Conservation (phyloP, 1,140 invertebrate species). For the Drosophila parvula region DNA sequence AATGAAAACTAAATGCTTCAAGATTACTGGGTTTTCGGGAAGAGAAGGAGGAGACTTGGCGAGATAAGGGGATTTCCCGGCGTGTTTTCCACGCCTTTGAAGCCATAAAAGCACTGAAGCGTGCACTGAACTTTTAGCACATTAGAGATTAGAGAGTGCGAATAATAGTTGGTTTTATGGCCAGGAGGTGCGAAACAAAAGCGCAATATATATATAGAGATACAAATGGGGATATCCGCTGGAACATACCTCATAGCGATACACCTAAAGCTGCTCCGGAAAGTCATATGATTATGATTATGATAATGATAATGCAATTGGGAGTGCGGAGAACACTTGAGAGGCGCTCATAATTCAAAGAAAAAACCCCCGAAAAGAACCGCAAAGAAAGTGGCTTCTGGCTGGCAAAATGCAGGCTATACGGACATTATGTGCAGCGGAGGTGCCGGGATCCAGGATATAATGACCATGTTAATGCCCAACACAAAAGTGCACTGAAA, state of each 20-base stretch:
- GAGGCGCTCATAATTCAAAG: slow-evolving; percentile 61
- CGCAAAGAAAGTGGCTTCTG: slow-evolving; percentile 31
- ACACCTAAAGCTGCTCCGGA: slow-evolving; percentile 4
- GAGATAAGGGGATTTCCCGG: slow-evolving; percentile 33
- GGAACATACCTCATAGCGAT: not conserved
- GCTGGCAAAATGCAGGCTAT: slow-evolving; percentile 5
- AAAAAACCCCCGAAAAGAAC: slow-evolving; percentile 25
- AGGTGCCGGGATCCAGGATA: slow-evolving; percentile 54
- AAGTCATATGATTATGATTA: slow-evolving; percentile 63
- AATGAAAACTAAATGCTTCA: slow-evolving; percentile 79
- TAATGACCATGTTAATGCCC: slow-evolving; percentile 82
- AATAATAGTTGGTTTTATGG: slow-evolving; percentile 47
- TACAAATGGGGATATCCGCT: slow-evolving; percentile 27
- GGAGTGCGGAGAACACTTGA: slow-evolving; percentile 62
- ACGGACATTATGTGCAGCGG: slow-evolving; percentile 62
- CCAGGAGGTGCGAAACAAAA: slow-evolving; percentile 59
- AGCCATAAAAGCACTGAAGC: slow-evolving; percentile 62
- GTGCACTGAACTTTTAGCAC: slow-evolving; percentile 70
- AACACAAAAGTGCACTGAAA: slow-evolving; percentile 82
- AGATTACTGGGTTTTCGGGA: slow-evolving; percentile 28
- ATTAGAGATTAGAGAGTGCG: slow-evolving; percentile 59
- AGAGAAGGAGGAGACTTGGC: slow-evolving; percentile 7
- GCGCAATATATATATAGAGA: slow-evolving; percentile 8
- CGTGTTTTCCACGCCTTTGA: slow-evolving; percentile 44
- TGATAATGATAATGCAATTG: slow-evolving; percentile 76